These are phyloP conservation scores for Cuniculus paca DNA, from an alignment of 2,797 vertebrate genomes.

Conservation along the genomic window DNA sequence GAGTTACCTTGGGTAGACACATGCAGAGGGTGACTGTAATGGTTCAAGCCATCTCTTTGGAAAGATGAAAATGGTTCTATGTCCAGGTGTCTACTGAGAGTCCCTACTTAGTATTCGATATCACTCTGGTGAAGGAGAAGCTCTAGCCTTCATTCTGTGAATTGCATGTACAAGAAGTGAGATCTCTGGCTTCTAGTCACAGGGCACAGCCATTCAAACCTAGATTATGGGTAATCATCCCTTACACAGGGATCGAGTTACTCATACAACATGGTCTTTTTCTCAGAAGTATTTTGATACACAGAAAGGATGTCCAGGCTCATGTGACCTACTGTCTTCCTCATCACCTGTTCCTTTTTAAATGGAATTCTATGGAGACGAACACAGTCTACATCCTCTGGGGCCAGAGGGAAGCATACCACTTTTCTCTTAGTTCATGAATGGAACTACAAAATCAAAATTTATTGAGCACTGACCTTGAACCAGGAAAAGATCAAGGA, in stretches of 20 bases:
- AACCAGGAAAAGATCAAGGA: neutral
- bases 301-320: neutral
- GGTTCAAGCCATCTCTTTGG: neutral
- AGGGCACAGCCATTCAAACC: neutral
- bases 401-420: neutral
- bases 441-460: neutral
- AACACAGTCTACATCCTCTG: neutral
- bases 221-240: neutral
- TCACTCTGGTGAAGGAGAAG: neutral
- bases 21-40: neutral
- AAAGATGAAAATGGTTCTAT: neutral
- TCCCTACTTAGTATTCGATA: neutral
- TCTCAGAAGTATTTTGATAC: neutral
- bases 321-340: neutral
- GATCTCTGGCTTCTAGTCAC: neutral
- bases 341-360: neutral
- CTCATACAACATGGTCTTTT: rapidly evolving
- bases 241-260: neutral
- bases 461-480: neutral
- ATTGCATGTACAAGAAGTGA: neutral
- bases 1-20: neutral
- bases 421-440: neutral
- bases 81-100: rapidly evolving
- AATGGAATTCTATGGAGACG: neutral
- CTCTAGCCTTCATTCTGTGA: neutral